Base-by-base conservation (phyloP, 2,797 vertebrate species). In the Aphelocoma californica region DNA sequence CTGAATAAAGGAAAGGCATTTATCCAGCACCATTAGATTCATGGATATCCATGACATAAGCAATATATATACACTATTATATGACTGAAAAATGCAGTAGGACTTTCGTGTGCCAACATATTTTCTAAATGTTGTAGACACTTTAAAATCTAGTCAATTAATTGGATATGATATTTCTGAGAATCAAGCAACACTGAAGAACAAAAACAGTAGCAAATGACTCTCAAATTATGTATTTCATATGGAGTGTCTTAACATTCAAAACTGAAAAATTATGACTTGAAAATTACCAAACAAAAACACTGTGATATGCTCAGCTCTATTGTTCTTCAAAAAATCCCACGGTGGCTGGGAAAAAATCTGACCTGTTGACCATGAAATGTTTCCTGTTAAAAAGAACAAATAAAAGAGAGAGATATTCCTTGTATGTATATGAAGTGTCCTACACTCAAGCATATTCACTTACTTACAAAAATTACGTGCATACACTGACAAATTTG, bases 251-350 rank as follows among this genome's bases (percentile, higher is more conserved):
- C 53, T 71, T 67, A 73, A 60, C 31, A 75, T 53, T 82, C 23
- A 82, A 93, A 93, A 10, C 11, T 32, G 31, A 72, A 92, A 79
- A 78, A 69, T 40, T 29, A 58, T 31, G 3, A 88, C 58, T 28
- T 72, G 69, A 86, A 81, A 79, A 88, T 96, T 95, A 98, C 98
- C 98, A 65, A 97, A 97, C 81, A 98, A 80, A 95, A 97, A 90
- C 93, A 99, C 96, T 38, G 98, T 98, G 96, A 99, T 97, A 51
- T 98, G 93, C 82, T 99, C 98, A 86, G 98, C 97, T 92, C 98
- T 98, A 62, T 98, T 98, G 93, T 97, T 99, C 78, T 98, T 98
- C 97, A 99, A 94, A 36, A 99, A 98, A 70, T 99, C 99, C 99
- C 99, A 99, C 1, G 99, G 99, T 67, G 98, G 97, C 32, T 98